A percentile compares a stretch with the other conserved stretches of the same genome.
These are phyloP conservation scores for Sycophila sp. DNA, from an alignment of 1,140 invertebrate genomes.

Conservation along the genomic window DNA sequence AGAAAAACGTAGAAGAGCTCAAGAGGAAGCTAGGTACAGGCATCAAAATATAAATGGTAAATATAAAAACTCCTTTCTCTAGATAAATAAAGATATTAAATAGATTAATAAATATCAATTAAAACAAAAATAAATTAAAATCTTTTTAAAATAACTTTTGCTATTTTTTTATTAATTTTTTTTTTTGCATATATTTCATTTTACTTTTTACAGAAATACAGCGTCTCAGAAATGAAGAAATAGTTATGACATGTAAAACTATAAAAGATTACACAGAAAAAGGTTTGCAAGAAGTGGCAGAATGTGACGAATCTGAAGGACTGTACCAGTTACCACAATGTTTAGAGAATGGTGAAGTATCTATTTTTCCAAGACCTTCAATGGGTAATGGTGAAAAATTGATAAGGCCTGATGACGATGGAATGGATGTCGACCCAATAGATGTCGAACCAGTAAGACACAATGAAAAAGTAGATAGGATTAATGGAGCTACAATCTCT, in stretches of 20 bases:
- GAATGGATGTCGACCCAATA: constrained; percentile 43
- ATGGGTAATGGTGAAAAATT: not conserved
- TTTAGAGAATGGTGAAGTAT: constrained; percentile 46
- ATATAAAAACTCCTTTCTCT: not conserved
- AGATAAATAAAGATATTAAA: not conserved
- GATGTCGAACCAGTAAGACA: constrained; percentile 25
- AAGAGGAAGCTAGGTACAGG: constrained; percentile 39
- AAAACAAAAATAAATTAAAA: no score
- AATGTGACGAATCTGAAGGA: constrained; percentile 38
- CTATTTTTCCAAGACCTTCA: not conserved
- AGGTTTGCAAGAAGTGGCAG: constrained; percentile 50
- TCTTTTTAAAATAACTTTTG: no score
- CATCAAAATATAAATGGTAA: constrained; percentile 39
- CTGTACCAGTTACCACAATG: constrained; percentile 6
- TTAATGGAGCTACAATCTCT: constrained; percentile 19
- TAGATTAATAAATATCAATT: not conserved
- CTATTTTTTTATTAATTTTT: no score
- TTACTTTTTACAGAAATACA: constrained; percentile 20
- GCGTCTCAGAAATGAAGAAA: constrained; percentile 23
- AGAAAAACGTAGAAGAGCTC: constrained; percentile 44
- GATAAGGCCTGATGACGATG: constrained; percentile 2
- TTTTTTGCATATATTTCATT: constrained; percentile 24
- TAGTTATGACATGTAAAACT: constrained; percentile 27
- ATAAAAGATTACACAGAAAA: constrained; percentile 54
- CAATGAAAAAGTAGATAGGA: constrained; percentile 21